Evolutionary conservation across 2,797 vertebrate genomes (phyloP), one percentile per base, ranked within the genome.

Genomic region (Agapornis canus): DNA sequence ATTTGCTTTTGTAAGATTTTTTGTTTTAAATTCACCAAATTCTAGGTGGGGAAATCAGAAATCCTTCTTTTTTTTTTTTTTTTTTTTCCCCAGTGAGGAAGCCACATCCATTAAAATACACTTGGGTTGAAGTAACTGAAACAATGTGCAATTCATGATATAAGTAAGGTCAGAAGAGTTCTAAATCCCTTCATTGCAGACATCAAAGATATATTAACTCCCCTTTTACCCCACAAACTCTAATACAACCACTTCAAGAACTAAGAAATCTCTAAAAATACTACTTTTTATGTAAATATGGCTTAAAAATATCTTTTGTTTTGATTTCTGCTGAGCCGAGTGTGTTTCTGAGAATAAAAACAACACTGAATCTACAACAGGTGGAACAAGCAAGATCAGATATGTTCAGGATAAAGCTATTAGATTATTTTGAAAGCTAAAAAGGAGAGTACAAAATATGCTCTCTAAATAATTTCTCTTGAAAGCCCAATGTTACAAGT

Each of bases 101-200:
- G 26, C 54, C 59, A 40, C 79, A 87, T 71, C 63, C 2, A 0
- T 86, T 86, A 79, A 76, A 90, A 64, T 48, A 57, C 17, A 29
- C 26, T 76, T 48, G 16, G 20, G 43, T 4, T 64, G 22, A 37
- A 75, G 27, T 40, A 66, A 39, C 32, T 9, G 39, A 83, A 96
- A 94, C 79, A 88, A 68, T 68, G 60, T 59, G 35, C 48, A 86
- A 66, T 88, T 92, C 70, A 82, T 25, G 5, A 40, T 48, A 6
- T 42, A 91, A 93, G 65, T 57, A n/a, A 91, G 93, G 82, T 94
- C 82, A 63, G 37, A 88, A 88, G 47, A 82, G 80, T 63, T 88
- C n/a, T 64, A 86, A 96, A 89, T 92, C 47, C 11, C 37, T 78
- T 70, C 0, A 2, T 63, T 92, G 86, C 68, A 86, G 37, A 70